Evolutionary conservation across 2,888 invertebrate species (phyloP).

Genomic region (Agriotes lineatus): DNA sequence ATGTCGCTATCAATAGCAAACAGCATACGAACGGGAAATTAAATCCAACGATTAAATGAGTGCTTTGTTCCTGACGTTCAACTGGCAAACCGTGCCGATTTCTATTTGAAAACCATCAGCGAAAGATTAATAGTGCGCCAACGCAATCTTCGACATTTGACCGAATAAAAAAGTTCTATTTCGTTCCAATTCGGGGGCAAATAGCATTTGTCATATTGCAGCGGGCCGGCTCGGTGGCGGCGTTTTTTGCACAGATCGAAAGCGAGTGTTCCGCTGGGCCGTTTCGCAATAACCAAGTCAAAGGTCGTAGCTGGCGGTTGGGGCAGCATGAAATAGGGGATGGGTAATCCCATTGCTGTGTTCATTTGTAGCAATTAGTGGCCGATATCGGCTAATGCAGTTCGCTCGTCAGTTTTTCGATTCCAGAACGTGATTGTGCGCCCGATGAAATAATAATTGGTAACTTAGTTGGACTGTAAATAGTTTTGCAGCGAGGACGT

Average conservation of each 20-base stretch:
- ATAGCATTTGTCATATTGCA: conserved; percentile 59
- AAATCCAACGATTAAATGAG: too few relatives aligned
- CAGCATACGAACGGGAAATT: too few relatives aligned
- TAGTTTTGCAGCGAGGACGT: background rate
- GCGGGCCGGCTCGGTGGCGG: conserved; percentile 38
- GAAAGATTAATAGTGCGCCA: conserved; percentile 50
- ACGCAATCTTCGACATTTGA: conserved; percentile 56
- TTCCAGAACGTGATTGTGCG: conserved; percentile 56
- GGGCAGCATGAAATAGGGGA: conserved; percentile 49
- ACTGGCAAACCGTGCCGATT: conserved; percentile 3
- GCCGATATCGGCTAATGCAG: conserved; percentile 60
- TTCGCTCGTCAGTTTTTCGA: conserved; percentile 50
- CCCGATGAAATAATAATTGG: conserved; percentile 3
- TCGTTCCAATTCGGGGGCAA: conserved; percentile 56
- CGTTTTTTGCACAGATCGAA: conserved; percentile 19
- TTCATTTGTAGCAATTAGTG: conserved; percentile 65
- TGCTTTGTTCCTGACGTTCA: too few relatives aligned
- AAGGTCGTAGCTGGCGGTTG: conserved; percentile 41
- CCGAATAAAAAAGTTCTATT: conserved; percentile 57
- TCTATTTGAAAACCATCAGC: conserved; percentile 36
- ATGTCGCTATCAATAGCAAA: too few relatives aligned
- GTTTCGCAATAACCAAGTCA: conserved; percentile 43
- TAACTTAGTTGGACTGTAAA: background rate
- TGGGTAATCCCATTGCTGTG: conserved; percentile 62
- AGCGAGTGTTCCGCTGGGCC: conserved; percentile 30